Evolutionary conservation across 2,113 vertebrate species (phyloP).

Genomic region (Anguilla rostrata): DNA sequence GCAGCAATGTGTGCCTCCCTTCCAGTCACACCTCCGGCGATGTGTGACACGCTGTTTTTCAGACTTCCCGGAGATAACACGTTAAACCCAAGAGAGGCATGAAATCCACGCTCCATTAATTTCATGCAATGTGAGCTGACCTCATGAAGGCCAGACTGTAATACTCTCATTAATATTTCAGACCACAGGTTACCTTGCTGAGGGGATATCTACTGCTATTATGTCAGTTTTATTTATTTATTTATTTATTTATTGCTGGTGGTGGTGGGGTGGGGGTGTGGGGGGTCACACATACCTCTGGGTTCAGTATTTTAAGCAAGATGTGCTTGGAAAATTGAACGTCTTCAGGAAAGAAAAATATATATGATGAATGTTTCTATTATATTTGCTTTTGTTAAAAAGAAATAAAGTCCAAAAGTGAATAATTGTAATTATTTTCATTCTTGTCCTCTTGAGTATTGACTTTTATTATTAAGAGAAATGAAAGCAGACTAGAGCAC

Average conservation of each 20-base stretch:
- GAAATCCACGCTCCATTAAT: conserved; percentile 40
- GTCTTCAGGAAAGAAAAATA: neutral
- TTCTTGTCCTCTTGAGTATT: neutral
- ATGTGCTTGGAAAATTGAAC: neutral
- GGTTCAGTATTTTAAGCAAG: neutral
- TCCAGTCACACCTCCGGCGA: conserved; percentile 39
- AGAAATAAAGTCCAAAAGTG: neutral
- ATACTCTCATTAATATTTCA: conserved; percentile 48
- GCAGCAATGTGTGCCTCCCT: conserved; percentile 36
- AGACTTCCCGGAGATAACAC: conserved; percentile 31
- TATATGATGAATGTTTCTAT: neutral
- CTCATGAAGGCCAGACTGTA: conserved; percentile 39
- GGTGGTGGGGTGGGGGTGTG: conserved; percentile 17
- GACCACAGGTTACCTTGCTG: conserved; percentile 35
- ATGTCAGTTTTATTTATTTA: neutral
- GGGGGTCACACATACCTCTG: neutral
- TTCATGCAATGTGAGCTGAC: conserved; percentile 42
- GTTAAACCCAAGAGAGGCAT: conserved; percentile 38
- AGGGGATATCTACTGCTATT: conserved; percentile 11
- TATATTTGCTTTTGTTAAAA: neutral
- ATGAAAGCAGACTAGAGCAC: neutral
- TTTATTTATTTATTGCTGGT: neutral
- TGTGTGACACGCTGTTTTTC: conserved; percentile 30
- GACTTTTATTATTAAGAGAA: neutral
- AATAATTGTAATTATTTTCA: neutral